Base-by-base conservation (phyloP, 2,797 vertebrate genomes). In the Mallotus villosus region DNA sequence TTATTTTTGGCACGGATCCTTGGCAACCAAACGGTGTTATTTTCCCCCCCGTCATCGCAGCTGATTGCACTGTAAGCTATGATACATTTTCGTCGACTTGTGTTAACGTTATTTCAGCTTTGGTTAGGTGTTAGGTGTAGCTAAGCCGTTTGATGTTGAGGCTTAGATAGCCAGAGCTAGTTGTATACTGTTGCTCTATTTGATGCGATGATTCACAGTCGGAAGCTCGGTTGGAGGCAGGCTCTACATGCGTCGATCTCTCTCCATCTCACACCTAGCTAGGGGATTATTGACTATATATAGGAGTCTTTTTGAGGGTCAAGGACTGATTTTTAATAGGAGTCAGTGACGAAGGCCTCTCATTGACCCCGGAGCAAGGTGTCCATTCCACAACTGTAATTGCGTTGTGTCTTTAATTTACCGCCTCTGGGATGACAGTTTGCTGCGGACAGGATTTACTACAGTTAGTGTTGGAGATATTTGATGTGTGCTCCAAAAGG, bases 121-220 rank as follows among this genome's bases (percentile, higher is more conserved):
- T 24, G 19, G 14, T 16, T 11, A 66, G 24, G 21, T 25, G 21
- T 49, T 67, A 6, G 24, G 49, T 55, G 67, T 11, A 34, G 32
- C 32, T 6, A 8, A 34, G 32, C 32, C 8, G 1, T 34, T 51
- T 60, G 0, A 17, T 68, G 55, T 51, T 21, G 49, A 32, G 19
- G 27, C 19, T 25, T 41, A 14, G 16, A 3, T 60, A 12, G 14
- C 46, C 49, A 49, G 49, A 14, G 51, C 58, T 24, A 55, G 49
- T 17, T 8, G 32, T 34, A 1, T 14, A 60, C 32, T 19, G 22
- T 14, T 27, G 60, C 63, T 64, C 64, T 64, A 21, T 72, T 25
- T 51, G 70, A 81, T 63, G 74, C 74, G 81, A 76, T 86, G 83
- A 81, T 71, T 85, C 81, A 81, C 63, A 32, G 66, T 70, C 63